These are phyloP conservation scores for Augiades crinisus DNA, from an alignment of 2,888 invertebrate genomes.

Conservation along the genomic window DNA sequence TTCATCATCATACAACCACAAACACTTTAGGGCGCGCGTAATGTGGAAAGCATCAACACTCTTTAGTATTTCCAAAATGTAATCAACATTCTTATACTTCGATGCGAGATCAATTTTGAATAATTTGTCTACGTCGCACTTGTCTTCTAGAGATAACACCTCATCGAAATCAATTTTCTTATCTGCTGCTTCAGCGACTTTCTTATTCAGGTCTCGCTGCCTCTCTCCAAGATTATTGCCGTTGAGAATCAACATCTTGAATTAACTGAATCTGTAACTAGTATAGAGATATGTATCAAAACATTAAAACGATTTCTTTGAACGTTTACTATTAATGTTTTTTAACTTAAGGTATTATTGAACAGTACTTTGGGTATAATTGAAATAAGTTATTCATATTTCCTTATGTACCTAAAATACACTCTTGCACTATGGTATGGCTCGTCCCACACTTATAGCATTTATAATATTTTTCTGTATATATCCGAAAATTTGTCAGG, in stretches of 20 bases:
- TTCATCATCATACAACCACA: slow-evolving; percentile 50
- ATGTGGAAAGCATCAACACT: slow-evolving; percentile 53
- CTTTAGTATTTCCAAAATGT: slow-evolving; percentile 51
- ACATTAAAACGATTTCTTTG: no score
- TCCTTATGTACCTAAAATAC: no score
- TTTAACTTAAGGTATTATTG: no score
- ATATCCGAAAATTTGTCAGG: no score
- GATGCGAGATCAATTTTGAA: slow-evolving; percentile 62
- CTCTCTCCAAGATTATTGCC: slow-evolving; percentile 8
- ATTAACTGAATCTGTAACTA: no score
- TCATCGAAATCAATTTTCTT: slow-evolving; percentile 36
- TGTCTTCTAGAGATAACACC: slow-evolving; percentile 37
- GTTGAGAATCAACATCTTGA: background rate
- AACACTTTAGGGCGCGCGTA: slow-evolving; percentile 51
- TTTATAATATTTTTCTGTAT: no score
- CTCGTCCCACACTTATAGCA: no score
- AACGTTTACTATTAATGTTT: no score
- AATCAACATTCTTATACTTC: slow-evolving; percentile 48
- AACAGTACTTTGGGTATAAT: no score
- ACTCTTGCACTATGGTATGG: no score
- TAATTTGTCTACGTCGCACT: slow-evolving; percentile 50
- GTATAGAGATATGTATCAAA: no score
- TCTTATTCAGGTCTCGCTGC: background rate
- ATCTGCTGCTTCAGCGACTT: background rate
- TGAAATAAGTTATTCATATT: no score